Percentiles rank a stretch among this genome's conserved stretches.
These are phyloP conservation scores for Eupithecia inturbata DNA, from an alignment of 2,888 invertebrate genomes.

Conservation along the genomic window DNA sequence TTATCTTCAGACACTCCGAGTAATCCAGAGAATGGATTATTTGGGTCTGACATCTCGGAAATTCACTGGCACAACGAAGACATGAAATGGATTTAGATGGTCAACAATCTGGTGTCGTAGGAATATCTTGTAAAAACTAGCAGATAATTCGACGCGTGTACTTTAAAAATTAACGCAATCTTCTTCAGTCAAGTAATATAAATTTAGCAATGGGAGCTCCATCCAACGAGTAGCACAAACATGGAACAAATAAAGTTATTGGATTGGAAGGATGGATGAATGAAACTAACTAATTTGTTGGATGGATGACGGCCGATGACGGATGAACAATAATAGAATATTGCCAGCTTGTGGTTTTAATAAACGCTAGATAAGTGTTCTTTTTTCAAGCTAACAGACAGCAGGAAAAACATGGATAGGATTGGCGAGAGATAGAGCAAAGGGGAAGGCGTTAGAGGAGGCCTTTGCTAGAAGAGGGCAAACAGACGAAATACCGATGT, in stretches of 20 bases:
- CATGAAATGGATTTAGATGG: constrained; percentile 17
- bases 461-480: no score
- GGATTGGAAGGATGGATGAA: background rate
- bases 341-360: background rate
- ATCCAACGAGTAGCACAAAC: background rate
- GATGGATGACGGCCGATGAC: background rate
- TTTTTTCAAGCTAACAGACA: no score
- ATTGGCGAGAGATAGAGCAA: no score
- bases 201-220: background rate
- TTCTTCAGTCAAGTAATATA: background rate
- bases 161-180: background rate
- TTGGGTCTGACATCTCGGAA: constrained; percentile 70
- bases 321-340: background rate
- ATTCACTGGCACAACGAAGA: constrained; percentile 29
- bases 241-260: no score
- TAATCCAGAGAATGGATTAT: constrained; percentile 77
- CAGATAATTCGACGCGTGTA: background rate
- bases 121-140: background rate
- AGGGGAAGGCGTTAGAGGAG: no score
- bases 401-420: no score
- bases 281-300: no score
- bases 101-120: background rate
- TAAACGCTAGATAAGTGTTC: background rate
- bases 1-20: constrained; percentile 65
- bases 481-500: no score